A percentile compares a stretch with the other conserved stretches of the same genome.
Evolutionary conservation across 2,888 invertebrate genomes (phyloP).

Genomic region (Heliconius aoede): DNA sequence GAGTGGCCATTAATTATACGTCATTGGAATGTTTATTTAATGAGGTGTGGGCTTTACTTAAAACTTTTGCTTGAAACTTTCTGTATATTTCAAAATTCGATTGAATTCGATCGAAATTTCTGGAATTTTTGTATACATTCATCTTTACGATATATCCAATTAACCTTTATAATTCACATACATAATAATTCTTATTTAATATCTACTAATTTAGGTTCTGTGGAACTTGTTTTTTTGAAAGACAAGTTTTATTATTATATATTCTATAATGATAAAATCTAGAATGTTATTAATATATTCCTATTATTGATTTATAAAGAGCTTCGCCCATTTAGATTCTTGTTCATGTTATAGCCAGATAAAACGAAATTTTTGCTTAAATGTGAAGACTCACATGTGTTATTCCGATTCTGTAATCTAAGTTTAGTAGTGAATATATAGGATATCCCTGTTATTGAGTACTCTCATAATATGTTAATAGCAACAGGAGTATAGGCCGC

Average conservation of each 20-base stretch:
- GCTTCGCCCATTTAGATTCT: no score
- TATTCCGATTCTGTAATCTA: no score
- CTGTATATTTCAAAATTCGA: no score
- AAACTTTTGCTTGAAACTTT: no score
- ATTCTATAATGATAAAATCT: no score
- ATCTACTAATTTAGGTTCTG: not conserved
- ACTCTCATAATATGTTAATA: no score
- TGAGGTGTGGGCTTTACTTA: not conserved
- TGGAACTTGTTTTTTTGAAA: not conserved
- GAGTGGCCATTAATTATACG: not conserved
- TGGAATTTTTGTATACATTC: not conserved
- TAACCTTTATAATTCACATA: not conserved
- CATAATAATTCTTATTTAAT: conserved; percentile 6
- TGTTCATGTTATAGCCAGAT: no score
- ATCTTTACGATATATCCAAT: not conserved
- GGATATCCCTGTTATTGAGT: no score
- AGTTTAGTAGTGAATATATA: no score
- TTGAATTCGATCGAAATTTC: not conserved
- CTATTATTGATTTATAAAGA: not conserved
- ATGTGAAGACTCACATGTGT: no score
- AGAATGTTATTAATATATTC: not conserved
- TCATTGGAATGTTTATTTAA: not conserved
- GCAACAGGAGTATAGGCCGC: no score
- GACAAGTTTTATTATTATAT: not conserved
- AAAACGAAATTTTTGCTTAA: no score